These are phyloP conservation scores for Gortyna flavago DNA, from an alignment of 2,888 invertebrate genomes.

Conservation along the genomic window DNA sequence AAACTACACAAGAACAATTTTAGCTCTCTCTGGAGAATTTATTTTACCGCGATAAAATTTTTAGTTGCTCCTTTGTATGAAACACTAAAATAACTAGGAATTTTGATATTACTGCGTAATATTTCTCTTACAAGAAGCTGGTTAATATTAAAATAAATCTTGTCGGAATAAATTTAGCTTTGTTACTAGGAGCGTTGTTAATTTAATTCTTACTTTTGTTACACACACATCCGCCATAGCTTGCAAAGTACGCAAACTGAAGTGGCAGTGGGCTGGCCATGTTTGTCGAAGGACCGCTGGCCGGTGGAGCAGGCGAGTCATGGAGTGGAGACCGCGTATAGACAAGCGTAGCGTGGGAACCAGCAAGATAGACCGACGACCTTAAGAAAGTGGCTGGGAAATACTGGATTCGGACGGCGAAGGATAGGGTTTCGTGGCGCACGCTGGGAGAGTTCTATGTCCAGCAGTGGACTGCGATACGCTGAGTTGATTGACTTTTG, in stretches of 20 bases:
- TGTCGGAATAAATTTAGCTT: not conserved
- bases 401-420: too few species aligned
- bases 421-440: too few species aligned
- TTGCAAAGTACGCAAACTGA: not conserved
- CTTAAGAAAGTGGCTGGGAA: too few species aligned
- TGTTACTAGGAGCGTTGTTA: not conserved
- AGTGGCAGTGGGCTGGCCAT: too few species aligned
- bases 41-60: constrained; percentile 43
- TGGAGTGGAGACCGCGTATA: not conserved
- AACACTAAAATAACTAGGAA: constrained; percentile 47
- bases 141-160: constrained; percentile 19
- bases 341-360: not conserved
- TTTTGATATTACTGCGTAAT: constrained; percentile 33
- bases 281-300: too few species aligned
- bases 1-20: constrained; percentile 61
- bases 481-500: too few species aligned
- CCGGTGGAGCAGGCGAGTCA: too few species aligned
- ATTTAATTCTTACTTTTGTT: not conserved
- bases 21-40: constrained; percentile 51
- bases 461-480: too few species aligned
- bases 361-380: not conserved
- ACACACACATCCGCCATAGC: not conserved
- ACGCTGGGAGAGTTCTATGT: too few species aligned
- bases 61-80: constrained; percentile 46
- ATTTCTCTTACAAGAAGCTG: constrained; percentile 36